Evolutionary conservation across 2,797 vertebrate species (phyloP).

Genomic region (Danio jaintianensis): DNA sequence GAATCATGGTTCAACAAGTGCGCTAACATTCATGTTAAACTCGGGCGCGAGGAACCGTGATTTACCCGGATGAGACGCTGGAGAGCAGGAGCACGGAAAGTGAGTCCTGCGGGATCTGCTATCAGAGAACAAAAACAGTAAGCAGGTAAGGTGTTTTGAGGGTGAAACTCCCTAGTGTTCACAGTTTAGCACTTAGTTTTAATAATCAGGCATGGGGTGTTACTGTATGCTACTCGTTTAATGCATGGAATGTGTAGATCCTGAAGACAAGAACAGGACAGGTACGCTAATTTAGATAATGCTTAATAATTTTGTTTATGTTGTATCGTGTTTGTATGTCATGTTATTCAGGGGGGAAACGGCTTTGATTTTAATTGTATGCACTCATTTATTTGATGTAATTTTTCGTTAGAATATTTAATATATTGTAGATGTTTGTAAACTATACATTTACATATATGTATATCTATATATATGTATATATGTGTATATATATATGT

Average conservation of each 20-base stretch:
- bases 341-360: not conserved
- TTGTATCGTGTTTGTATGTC: not conserved
- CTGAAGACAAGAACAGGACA: not conserved
- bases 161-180: constrained; percentile 51
- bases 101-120: constrained; percentile 35
- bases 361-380: not conserved
- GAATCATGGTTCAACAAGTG: not conserved
- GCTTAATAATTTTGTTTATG: not conserved
- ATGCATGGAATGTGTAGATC: not conserved
- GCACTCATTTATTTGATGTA: not conserved
- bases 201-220: constrained; percentile 38
- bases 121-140: constrained; percentile 37
- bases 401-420: not conserved
- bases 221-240: not conserved
- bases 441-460: not conserved
- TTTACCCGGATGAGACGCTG: constrained; percentile 30
- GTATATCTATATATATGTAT: no score
- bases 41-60: not conserved
- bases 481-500: no score
- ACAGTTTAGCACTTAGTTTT: constrained; percentile 39
- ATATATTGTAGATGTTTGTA: not conserved
- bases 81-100: constrained; percentile 28
- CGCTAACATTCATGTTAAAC: not conserved
- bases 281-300: not conserved
- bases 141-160: constrained; percentile 54